A percentile compares a stretch with the other conserved stretches of the same genome.
These are phyloP conservation scores for Vulpes lagopus DNA, from an alignment of 2,113 vertebrate genomes.

Conservation along the genomic window DNA sequence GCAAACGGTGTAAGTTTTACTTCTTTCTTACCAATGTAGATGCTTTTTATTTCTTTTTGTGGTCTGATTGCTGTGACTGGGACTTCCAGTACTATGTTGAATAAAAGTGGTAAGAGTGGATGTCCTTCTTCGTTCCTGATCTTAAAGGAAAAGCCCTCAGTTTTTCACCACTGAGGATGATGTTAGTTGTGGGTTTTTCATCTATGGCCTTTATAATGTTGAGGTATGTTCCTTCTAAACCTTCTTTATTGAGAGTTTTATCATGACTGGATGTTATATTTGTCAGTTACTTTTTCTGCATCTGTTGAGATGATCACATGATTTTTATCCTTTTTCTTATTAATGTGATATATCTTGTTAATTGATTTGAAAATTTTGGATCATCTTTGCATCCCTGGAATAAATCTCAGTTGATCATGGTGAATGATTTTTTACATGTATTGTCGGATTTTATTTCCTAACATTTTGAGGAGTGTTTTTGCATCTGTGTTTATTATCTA, in stretches of 20 bases:
- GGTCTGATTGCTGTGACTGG: not conserved
- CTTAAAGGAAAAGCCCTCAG: not conserved
- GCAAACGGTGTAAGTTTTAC: not conserved
- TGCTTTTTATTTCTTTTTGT: not conserved
- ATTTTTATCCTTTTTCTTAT: not conserved
- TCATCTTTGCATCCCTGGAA: not conserved
- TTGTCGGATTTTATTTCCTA: not conserved
- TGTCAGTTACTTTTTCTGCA: not conserved
- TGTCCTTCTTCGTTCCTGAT: not conserved
- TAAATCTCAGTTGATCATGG: not conserved
- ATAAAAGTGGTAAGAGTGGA: not conserved
- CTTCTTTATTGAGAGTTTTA: not conserved
- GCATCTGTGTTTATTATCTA: not conserved
- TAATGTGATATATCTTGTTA: not conserved
- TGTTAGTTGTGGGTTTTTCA: not conserved
- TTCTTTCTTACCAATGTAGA: not conserved
- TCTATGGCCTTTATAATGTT: not conserved
- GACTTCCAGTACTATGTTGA: not conserved
- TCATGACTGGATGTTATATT: not conserved
- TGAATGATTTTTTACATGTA: not conserved
- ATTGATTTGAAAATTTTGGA: not conserved
- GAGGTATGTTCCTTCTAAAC: not conserved
- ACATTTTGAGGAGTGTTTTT: not conserved
- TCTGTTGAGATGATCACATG: not conserved
- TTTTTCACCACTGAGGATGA: not conserved